A percentile compares a stretch with the other conserved stretches of the same genome.
Conservation (phyloP, 1,140 invertebrate genomes). For the Drosophila leontia region DNA sequence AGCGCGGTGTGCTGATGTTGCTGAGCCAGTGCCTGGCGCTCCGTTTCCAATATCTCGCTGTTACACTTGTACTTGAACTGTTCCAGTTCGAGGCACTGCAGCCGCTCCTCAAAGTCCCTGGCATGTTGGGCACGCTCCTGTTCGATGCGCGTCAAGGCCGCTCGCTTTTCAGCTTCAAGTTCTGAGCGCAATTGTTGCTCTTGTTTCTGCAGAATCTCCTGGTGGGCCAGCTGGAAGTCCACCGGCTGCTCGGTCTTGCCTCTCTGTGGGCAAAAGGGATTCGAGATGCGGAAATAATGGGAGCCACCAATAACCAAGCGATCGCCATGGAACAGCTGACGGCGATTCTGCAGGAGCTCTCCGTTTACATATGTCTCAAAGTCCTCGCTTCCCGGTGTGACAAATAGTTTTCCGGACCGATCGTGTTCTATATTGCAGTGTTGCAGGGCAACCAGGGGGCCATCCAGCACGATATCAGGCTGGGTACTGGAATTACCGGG, state of each 20-base stretch:
- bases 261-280: constrained; percentile 83
- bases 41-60: constrained; percentile 86
- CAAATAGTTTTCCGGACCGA: constrained; percentile 84
- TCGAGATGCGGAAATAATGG: constrained; percentile 88
- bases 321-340: constrained; percentile 87
- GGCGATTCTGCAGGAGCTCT: constrained; percentile 85
- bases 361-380: constrained; percentile 89
- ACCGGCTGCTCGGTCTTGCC: constrained; percentile 72
- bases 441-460: constrained; percentile 88
- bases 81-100: constrained; percentile 85
- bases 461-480: constrained; percentile 88
- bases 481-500: constrained; percentile 48
- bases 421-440: constrained; percentile 87
- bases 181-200: constrained; percentile 86
- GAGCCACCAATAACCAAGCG: constrained; percentile 89
- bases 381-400: constrained; percentile 85
- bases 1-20: constrained; percentile 34
- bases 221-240: constrained; percentile 88
- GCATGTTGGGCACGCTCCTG: constrained; percentile 86
- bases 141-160: constrained; percentile 86
- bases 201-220: constrained; percentile 88
- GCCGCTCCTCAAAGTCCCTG: constrained; percentile 85
- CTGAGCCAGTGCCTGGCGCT: constrained; percentile 85
- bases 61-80: constrained; percentile 85
- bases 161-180: constrained; percentile 86